Base-by-base conservation (phyloP, 2,797 vertebrate species). In the Scleropages formosus region DNA sequence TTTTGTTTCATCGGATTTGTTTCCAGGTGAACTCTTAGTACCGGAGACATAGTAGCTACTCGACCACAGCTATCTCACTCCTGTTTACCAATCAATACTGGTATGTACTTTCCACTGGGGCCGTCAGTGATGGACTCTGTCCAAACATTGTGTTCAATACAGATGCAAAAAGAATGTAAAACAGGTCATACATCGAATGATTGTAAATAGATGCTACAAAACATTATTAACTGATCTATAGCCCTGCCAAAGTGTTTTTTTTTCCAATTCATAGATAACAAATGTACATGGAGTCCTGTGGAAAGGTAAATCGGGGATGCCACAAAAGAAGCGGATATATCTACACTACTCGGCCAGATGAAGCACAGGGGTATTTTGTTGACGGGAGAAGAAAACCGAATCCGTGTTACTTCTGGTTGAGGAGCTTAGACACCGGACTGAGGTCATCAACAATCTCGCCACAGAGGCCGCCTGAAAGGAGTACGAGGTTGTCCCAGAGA, bases 311-410 rank as follows among this genome's bases (percentile, higher is more conserved):
- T n/a, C 31, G 39, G 31, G 39, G 31, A 58, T 53, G 58, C 18
- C 13, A n/a, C 3, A 78, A 61, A 53, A 68, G 47, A 60, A 51
- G 70, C 62, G 77, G 63, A 73, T 78, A 77, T 86, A 83, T 85
- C 83, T 58, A 72, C 82, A 79, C 77, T 85, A 80, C 51, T 47
- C 77, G 66, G 66, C 74, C 82, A 66, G 70, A 66, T 81, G 78
- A 83, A 79, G 82, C 75, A 61, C 79, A 87, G 86, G 83, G 65
- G 13, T 73, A 71, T 68, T 77, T 58, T 44, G 77, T 71, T 10
- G 67, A 58, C 53, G 58, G n/a, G 3, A 13, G 53, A 6, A 10
- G 10, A n/a, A 3, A 58, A 10, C 31, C 58, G 18, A 13, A n/a
- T n/a, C 58, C 53, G 53, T 3, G 18, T 10, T n/a, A 58, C 4